phyloP scores from a whole-genome alignment of 2,113 vertebrate genomes.

The Anarhynchus alexandrinus region DNA sequence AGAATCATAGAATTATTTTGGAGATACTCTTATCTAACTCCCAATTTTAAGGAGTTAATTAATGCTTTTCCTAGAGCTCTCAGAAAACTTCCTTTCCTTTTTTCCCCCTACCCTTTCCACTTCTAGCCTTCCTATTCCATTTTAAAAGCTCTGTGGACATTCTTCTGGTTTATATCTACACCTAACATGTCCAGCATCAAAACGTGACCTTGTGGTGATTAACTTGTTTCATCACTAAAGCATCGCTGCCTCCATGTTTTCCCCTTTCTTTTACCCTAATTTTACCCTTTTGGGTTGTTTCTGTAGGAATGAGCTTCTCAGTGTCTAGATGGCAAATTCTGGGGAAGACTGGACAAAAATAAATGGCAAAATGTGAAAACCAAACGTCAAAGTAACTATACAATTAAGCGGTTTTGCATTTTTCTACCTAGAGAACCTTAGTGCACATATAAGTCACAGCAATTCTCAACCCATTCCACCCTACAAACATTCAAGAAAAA shows the following conservation, averaged over 20 bases:
- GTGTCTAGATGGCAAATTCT: neutral
- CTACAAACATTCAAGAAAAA: neutral
- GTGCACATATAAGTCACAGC: neutral
- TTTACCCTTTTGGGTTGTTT: neutral
- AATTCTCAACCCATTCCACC: neutral
- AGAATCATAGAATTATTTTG: neutral
- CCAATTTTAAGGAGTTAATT: neutral
- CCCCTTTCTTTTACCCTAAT: neutral
- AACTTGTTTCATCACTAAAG: neutral
- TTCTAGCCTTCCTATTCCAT: neutral
- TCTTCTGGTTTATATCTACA: neutral
- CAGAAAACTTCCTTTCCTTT: neutral
- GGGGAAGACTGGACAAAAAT: neutral
- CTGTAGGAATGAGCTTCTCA: neutral
- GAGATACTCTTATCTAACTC: neutral
- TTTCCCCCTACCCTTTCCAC: neutral
- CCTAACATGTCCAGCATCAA: neutral
- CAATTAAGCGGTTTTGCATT: neutral
- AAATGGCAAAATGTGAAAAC: neutral
- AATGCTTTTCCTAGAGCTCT: neutral
- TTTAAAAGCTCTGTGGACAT: neutral
- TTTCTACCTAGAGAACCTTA: neutral
- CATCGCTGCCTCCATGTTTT: neutral
- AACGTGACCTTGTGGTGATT: neutral
- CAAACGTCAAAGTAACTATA: neutral